Base-by-base conservation (phyloP, 2,888 invertebrate genomes). In the Proisotoma minuta region DNA sequence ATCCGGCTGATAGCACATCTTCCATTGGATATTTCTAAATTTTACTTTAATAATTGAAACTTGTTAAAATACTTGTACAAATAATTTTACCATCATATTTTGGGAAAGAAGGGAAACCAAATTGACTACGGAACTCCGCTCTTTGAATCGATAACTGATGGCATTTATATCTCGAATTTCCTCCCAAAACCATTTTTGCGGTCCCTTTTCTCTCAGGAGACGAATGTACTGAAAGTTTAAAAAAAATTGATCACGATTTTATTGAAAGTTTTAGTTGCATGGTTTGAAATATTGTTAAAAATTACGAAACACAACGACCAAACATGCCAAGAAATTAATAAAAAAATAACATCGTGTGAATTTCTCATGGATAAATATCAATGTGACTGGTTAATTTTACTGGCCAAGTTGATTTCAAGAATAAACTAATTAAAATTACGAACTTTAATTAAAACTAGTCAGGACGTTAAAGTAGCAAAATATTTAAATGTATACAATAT, bases 121-220 rank as follows among this genome's bases (percentile, higher is more conserved):
- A 39, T 18, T 20, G 15, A 52, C 75, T 71, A 69, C 76, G 87
- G 80, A 87, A 87, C 86, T 87, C 71, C 88, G 87, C 75, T 93
- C 93, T 76, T 89, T 91, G 78, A 91, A 94, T 34, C 88, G 82
- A 78, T 93, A 94, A 74, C 87, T 85, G 84, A 91, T 87, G 57
- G 85, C 84, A 75, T 86, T 84, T 15, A 93, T 84, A 75, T 88
- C 87, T 60, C 82, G 82, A 76, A 89, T 89, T 79, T 98, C 98
- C 64, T 95, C 87, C 79, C 91, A 94, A 68, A 97, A 86, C 93
- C 95, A 93, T 73, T 88, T 83, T 76, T 90, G 84, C 0, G 94
- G 87, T 0, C 89, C 88, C 60, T 83, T 81, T 8, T 80, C 77
- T 52, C 84, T 84, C 65, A 97, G 76, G 87, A 97, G 84, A 62